A percentile compares a stretch with the other conserved stretches of the same genome.
Evolutionary conservation across 53 echinoderm and acorn worm genomes (phyloP).

Genomic region (Echinometra lucunter): DNA sequence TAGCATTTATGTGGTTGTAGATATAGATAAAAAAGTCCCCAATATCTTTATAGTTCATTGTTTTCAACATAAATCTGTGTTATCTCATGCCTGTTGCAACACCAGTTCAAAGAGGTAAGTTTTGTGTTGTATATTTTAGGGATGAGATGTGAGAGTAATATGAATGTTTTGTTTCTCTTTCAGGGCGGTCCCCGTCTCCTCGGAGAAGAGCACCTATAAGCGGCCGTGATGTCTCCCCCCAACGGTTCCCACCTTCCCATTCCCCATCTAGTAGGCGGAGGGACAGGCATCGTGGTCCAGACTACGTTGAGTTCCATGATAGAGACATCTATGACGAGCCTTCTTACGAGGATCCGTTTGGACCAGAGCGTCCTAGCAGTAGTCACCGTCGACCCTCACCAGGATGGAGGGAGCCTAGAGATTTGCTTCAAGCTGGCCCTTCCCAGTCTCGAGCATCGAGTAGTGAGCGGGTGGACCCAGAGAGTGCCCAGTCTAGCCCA

Average conservation of each 20-base stretch:
- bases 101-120: not conserved
- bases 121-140: not conserved
- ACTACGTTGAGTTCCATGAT: constrained; percentile 68
- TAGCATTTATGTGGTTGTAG: too few relatives aligned
- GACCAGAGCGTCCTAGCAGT: constrained; percentile 40
- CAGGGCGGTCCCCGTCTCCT: constrained; percentile 87
- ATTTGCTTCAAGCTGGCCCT: constrained; percentile 53
- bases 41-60: too few relatives aligned
- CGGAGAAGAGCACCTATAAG: constrained; percentile 78
- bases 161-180: not conserved
- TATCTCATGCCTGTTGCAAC: not conserved
- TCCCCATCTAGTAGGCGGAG: constrained; percentile 49
- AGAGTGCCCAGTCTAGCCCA: constrained; percentile 75
- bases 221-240: constrained; percentile 56
- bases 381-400: constrained; percentile 77
- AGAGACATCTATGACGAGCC: constrained; percentile 62
- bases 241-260: constrained; percentile 54
- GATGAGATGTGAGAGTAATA: not conserved
- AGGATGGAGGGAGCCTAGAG: constrained; percentile 54
- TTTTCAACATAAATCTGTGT: not conserved
- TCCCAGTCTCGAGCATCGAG: constrained; percentile 74
- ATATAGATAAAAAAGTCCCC: too few relatives aligned
- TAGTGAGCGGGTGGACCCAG: constrained; percentile 81
- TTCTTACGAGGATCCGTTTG: constrained; percentile 61
- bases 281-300: constrained; percentile 61